Evolutionary conservation across 1,140 invertebrate species (phyloP), one percentile per base, ranked within the genome.

Genomic region (Bombus turneri): DNA sequence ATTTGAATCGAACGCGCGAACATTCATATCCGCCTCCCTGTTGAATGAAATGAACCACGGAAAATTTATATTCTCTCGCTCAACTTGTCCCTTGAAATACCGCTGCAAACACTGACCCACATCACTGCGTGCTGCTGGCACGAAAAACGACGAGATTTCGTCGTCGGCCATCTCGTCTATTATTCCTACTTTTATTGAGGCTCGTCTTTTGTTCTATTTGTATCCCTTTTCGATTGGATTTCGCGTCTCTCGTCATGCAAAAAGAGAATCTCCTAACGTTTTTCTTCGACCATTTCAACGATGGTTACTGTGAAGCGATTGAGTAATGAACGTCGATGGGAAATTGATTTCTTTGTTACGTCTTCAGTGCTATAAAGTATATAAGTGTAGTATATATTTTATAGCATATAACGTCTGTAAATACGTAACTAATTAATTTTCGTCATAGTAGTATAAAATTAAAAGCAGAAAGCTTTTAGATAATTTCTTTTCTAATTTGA

Each of bases 1-100:
- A 82, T 74, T 82, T 82, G 47, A 74, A 62, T 82, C 71, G 71
- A 74, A 62, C 69, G 78, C 28, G 15, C 9, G 34, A 53, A 28
- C n/a, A 62, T 82, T 78, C 64, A 34, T 57, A 34, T 34, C 66
- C 66, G 34, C 25, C 47, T 79, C 37, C 10, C 15, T 15, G 22
- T 78, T 43, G 74, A 64, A 28, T 28, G 41, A 34, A 71, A 69
- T 59, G 53, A 83, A 25, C 59, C 18, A 28, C 41, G 39, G 43
- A 71, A 79, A 84, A 84, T 84, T 84, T 59, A 79, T 84, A 84
- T 80, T 71, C 66, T 80, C 76, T 57, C 34, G 62, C 12, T 57
- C 43, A 68, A 31, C 66, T 80, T 69, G 77, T 47, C 57, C 53
- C 37, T 57, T 28, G 57, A 74, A 74, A 82, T 82, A 82, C 62